A percentile compares a stretch with the other conserved stretches of the same genome.
Conservation (phyloP, 1,140 invertebrate genomes). For the Anastatus disparis region DNA sequence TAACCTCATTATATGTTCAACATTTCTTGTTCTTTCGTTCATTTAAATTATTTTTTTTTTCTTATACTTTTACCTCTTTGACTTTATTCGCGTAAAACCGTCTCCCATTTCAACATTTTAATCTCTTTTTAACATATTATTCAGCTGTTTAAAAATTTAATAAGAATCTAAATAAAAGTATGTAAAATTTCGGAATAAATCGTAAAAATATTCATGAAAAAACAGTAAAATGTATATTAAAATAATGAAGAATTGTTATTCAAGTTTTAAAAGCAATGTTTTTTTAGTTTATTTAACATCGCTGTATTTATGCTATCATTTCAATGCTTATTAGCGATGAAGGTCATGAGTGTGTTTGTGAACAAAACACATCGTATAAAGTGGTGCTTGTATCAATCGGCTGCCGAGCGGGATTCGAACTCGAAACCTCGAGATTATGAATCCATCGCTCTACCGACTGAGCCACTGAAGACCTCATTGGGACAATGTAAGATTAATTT, state of each 20-base stretch:
- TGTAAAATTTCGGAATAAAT: too few relatives aligned
- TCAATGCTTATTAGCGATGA: too few relatives aligned
- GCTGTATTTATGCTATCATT: too few relatives aligned
- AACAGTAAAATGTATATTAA: neutral
- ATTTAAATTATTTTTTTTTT: conserved; percentile 8
- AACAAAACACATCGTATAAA: neutral
- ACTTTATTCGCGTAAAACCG: neutral
- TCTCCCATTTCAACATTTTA: neutral
- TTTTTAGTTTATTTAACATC: neutral
- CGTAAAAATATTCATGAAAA: neutral
- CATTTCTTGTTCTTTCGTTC: conserved; percentile 1
- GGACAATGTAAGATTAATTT: too few relatives aligned
- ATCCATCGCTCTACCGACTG: too few relatives aligned
- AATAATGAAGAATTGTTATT: neutral
- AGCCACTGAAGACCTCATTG: too few relatives aligned
- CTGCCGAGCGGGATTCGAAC: too few relatives aligned
- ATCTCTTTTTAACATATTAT: neutral
- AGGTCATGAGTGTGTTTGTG: too few relatives aligned
- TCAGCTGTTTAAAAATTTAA: neutral
- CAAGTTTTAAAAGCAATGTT: neutral
- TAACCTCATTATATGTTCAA: neutral
- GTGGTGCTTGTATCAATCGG: too few relatives aligned
- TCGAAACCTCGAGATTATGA: too few relatives aligned
- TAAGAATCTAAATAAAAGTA: neutral
- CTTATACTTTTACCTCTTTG: neutral